Evolutionary conservation across 1,140 invertebrate genomes (phyloP).

Genomic region (Oryctes rhinoceros): DNA sequence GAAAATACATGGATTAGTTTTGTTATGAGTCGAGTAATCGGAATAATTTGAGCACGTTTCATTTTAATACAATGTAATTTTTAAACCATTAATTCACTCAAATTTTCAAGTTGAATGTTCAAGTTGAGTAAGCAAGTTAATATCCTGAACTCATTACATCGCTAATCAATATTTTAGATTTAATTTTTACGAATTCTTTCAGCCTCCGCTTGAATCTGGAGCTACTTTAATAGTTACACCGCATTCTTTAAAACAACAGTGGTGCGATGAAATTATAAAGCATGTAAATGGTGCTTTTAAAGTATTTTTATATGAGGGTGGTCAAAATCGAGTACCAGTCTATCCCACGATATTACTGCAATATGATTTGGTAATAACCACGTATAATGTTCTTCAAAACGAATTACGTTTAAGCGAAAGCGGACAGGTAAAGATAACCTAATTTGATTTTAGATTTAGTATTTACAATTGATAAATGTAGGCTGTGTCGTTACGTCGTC

Average conservation of each 20-base stretch:
- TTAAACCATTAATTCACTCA: too few relatives aligned
- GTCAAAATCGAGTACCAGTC: conserved; percentile 67
- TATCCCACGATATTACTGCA: conserved; percentile 71
- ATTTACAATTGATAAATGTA: conserved; percentile 21
- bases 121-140: too few relatives aligned
- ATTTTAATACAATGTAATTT: too few relatives aligned
- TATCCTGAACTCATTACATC: too few relatives aligned
- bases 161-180: conserved; percentile 30
- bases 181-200: conserved; percentile 47
- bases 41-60: neutral
- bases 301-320: conserved; percentile 68
- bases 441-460: neutral
- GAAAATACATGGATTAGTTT: neutral
- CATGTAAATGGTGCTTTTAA: conserved; percentile 69
- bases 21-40: neutral
- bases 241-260: conserved; percentile 73
- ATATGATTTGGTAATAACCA: conserved; percentile 81
- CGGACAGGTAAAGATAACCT: conserved; percentile 43
- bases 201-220: conserved; percentile 64
- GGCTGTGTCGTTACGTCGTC: conserved; percentile 61
- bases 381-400: conserved; percentile 71
- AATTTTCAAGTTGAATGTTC: too few relatives aligned
- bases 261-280: conserved; percentile 77
- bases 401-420: conserved; percentile 67
- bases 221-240: conserved; percentile 82